A percentile compares a stretch with the other conserved stretches of the same genome.
Evolutionary conservation across 2,113 vertebrate species (phyloP).

Genomic region (Bos taurus): ARS-UCD2.0 NC_037347.1:62046501-62047000

Average conservation of each 20-base stretch:
- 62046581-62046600: not conserved
- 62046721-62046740: not conserved
- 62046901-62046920: not conserved
- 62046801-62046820: not conserved
- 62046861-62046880: not conserved
- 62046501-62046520: not conserved
- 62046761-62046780: not conserved
- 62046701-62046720: not conserved
- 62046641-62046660: not conserved
- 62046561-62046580: not conserved
- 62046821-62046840: not conserved
- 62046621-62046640: not conserved
- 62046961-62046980: not conserved
- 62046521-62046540: not conserved
- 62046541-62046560: not conserved
- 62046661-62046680: not conserved
- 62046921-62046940: rapidly evolving
- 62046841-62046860: not conserved
- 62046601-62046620: not conserved
- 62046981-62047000: not conserved
- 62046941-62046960: rapidly evolving
- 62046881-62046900: not conserved
- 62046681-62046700: not conserved
- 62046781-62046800: not conserved
- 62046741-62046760: not conserved